Evolutionary conservation across 2,113 vertebrate species (phyloP), one percentile per base, ranked within the genome.

Genomic region (Prunella himalayana): DNA sequence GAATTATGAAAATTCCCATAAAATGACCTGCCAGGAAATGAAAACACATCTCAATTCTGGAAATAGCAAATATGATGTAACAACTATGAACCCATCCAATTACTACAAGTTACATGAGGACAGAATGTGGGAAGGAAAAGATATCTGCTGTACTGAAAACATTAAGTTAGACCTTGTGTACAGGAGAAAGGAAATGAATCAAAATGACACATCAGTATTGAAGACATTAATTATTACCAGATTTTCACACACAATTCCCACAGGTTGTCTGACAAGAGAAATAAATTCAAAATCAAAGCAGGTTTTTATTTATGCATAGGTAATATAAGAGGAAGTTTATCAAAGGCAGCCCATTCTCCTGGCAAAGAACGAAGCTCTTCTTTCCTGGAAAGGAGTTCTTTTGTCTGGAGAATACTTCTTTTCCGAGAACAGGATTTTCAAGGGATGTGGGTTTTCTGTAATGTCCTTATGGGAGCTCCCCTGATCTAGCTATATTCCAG

Each of bases 401-500:
- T 64, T 45, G 90, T 85, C 90, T 57, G 25, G 88, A 93, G 92
- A 51, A 41, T 72, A 79, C 10, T 82, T 82, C 61, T 82, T 95
- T 97, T 94, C 87, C 10, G 37, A 93, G 87, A 95, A 92, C 17
- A 39, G 2, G 28, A 64, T 92, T 92, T 97, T 94, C 57, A 90
- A 76, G 81, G 44, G 28, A 69, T 85, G 66, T 85, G 75, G 49
- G 28, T 72, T 96, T 90, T 96, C 90, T 79, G 53, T 82, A 93
- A 71, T 65, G 9, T 37, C 65, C 70, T 87, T 85, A 45, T 79
- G 88, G 61, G 94, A 94, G 24, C 6, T 84, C 37, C 9, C 4
- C 11, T 88, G 16, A 27, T 89, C 60, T 91, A 90, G 17, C 7
- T 28, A 18, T 71, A 79, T 82, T 91, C 27, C 19, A 85, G 35